Percentiles rank a stretch among this genome's conserved stretches.
These are phyloP conservation scores for Psylliodes chrysocephalus DNA, from an alignment of 2,888 invertebrate genomes.

Conservation along the genomic window DNA sequence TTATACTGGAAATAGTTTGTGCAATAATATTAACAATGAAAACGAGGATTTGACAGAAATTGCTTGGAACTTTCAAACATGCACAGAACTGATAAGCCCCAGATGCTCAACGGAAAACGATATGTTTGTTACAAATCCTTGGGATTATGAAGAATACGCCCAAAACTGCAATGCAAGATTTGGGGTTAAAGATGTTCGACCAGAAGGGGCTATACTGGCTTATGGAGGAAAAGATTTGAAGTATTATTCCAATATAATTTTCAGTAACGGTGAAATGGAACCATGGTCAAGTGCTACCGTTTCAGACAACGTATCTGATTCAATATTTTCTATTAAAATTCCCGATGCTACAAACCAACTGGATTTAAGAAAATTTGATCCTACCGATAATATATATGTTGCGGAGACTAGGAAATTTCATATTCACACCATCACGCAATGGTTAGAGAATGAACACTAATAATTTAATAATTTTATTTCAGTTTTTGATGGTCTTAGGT, in stretches of 20 bases:
- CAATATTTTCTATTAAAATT: slow-evolving; percentile 77
- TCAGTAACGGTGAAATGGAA: slow-evolving; percentile 87
- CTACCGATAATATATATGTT: slow-evolving; percentile 75
- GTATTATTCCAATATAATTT: slow-evolving; percentile 76
- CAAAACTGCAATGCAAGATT: slow-evolving; percentile 73
- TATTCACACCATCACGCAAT: slow-evolving; percentile 69
- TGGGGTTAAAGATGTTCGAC: slow-evolving; percentile 71
- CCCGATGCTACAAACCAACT: slow-evolving; percentile 88
- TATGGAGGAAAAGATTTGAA: slow-evolving; percentile 84
- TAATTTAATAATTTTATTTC: too few relatives aligned
- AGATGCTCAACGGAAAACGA: slow-evolving; percentile 76
- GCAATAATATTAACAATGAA: slow-evolving; percentile 73
- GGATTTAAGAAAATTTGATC: slow-evolving; percentile 76
- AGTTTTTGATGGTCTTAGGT: too few relatives aligned
- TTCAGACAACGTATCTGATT: slow-evolving; percentile 72
- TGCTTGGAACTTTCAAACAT: slow-evolving; percentile 90
- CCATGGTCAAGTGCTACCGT: slow-evolving; percentile 91
- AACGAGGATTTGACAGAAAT: slow-evolving; percentile 71
- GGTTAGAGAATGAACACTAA: too few relatives aligned
- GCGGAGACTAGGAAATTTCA: slow-evolving; percentile 72
- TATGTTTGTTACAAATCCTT: slow-evolving; percentile 83
- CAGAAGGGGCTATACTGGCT: slow-evolving; percentile 73
- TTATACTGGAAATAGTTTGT: slow-evolving; percentile 77
- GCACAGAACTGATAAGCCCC: slow-evolving; percentile 98
- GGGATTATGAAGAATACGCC: slow-evolving; percentile 77